Percentiles rank a stretch among this genome's conserved stretches.
Evolutionary conservation across 2,888 invertebrate genomes (phyloP).

Genomic region (Nebria brevicollis): DNA sequence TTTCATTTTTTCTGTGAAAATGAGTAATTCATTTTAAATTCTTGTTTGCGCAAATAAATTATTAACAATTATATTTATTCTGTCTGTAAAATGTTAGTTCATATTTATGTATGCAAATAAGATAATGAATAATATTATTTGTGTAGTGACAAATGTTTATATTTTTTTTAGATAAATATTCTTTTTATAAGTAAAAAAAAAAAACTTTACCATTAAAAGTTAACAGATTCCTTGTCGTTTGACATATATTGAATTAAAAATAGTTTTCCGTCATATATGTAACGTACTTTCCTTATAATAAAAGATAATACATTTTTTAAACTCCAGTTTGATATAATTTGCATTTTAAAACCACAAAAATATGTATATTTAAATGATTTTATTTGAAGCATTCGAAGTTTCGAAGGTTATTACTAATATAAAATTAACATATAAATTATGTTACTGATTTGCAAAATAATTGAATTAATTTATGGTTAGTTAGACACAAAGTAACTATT

Average conservation of each 20-base stretch:
- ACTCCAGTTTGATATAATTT: too few species aligned
- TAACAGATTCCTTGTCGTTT: too few species aligned
- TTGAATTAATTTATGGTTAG: background rate
- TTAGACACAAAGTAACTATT: background rate
- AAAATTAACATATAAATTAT: background rate
- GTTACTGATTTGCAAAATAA: background rate
- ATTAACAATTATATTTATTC: background rate
- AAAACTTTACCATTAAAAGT: background rate
- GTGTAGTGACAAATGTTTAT: background rate
- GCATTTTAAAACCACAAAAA: too few species aligned
- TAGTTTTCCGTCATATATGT: too few species aligned
- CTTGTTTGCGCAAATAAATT: too few species aligned
- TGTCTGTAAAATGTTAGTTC: background rate
- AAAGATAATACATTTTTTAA: too few species aligned
- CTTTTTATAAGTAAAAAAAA: background rate
- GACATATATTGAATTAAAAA: too few species aligned
- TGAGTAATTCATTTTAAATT: too few species aligned
- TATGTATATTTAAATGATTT: background rate
- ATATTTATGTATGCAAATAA: background rate
- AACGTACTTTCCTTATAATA: too few species aligned
- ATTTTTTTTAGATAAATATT: background rate
- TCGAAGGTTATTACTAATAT: background rate
- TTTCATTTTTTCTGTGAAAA: background rate
- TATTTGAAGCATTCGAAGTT: background rate
- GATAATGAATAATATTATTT: background rate